Evolutionary conservation across 1,140 invertebrate genomes (phyloP).

Genomic region (Mycetomoellerius zeteki): DNA sequence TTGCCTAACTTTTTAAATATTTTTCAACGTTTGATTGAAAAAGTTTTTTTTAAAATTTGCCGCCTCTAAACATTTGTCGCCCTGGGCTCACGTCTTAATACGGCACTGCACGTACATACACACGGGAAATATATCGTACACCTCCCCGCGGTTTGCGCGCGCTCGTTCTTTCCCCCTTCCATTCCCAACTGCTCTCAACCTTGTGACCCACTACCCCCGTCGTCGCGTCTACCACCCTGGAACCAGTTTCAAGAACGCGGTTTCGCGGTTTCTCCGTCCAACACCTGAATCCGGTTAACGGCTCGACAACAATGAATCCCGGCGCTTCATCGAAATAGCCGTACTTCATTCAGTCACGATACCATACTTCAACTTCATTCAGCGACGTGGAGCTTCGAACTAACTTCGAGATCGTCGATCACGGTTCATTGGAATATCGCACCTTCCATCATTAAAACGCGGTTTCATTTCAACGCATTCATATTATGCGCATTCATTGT

Average conservation of each 20-base stretch:
- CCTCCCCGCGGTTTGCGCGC: no score
- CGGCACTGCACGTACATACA: no score
- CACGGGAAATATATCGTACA: not conserved
- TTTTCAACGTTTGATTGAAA: no score
- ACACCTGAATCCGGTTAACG: not conserved
- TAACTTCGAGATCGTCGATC: not conserved
- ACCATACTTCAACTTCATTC: not conserved
- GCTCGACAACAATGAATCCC: not conserved
- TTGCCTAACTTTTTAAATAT: no score
- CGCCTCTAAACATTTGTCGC: no score
- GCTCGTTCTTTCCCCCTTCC: not conserved
- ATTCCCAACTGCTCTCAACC: conserved; percentile 36
- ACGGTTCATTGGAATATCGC: not conserved
- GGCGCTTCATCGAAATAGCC: conserved; percentile 11
- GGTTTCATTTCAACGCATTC: not conserved
- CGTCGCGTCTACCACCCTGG: not conserved
- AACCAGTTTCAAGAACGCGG: conserved; percentile 21
- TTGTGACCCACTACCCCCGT: conserved; percentile 67
- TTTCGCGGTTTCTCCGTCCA: conserved; percentile 4
- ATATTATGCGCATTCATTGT: no score
- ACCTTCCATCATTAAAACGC: not conserved
- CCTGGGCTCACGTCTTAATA: no score
- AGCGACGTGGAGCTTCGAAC: not conserved
- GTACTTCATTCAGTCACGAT: conserved; percentile 5
- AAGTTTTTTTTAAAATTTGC: no score